Conservation (phyloP, 1,140 invertebrate species). For the Brachionus rubens region DNA sequence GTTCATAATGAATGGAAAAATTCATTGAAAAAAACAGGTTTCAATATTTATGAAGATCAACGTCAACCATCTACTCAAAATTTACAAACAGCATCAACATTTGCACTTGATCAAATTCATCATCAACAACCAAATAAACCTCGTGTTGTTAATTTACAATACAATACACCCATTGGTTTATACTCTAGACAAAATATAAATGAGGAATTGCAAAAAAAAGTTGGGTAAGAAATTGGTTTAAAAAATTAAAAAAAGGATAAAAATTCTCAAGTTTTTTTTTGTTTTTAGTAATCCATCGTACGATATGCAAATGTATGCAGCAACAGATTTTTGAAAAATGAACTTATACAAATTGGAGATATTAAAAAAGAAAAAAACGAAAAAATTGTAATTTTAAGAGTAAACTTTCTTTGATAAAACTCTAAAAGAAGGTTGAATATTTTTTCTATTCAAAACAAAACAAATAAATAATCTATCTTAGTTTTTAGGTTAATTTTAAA, state of each 20-base stretch:
- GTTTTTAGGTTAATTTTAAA: no score
- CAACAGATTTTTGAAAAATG: slow-evolving; percentile 27
- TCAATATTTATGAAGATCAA: slow-evolving; percentile 35
- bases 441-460: not conserved
- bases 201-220: slow-evolving; percentile 47
- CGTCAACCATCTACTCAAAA: slow-evolving; percentile 22
- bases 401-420: not conserved
- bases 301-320: not conserved
- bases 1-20: not conserved
- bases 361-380: not conserved
- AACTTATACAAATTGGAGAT: no score
- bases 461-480: not conserved
- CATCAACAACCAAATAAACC: slow-evolving; percentile 35
- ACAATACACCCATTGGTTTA: slow-evolving; percentile 50
- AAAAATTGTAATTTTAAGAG: not conserved
- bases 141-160: slow-evolving; percentile 60
- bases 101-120: not conserved
- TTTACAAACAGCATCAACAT: not conserved
- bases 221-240: slow-evolving; percentile 41
- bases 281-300: not conserved
- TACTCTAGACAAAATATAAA: slow-evolving; percentile 49
- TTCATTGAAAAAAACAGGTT: not conserved
- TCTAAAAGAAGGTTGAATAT: not conserved
- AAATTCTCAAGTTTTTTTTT: not conserved
- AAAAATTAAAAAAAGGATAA: no score